Conservation (phyloP, 92 coral and sea anemone species). For the Metridium senile region DNA sequence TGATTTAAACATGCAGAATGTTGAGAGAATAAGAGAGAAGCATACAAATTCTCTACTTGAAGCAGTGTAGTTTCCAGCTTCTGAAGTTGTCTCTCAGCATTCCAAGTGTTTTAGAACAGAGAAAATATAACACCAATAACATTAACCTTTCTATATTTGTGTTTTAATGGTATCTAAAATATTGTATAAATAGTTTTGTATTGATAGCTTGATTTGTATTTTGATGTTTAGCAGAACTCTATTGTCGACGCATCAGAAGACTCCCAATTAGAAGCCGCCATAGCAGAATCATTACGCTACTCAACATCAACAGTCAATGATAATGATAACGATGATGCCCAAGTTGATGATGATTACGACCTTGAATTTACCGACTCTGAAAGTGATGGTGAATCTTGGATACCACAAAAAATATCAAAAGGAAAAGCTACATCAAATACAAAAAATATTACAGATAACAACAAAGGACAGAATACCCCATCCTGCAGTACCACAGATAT, state of each 20-base stretch:
- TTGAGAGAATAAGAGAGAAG: not conserved
- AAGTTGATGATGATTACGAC: constrained; percentile 66
- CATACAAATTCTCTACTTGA: not conserved
- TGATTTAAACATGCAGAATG: not conserved
- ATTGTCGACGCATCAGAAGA: constrained; percentile 98
- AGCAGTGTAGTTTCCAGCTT: not conserved
- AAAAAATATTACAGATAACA: constrained; percentile 5
- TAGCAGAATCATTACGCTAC: constrained; percentile 88
- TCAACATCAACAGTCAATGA: constrained; percentile 52
- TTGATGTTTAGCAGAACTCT: constrained; percentile 70
- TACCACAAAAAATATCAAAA: constrained; percentile 61
- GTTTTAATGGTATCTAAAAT: not conserved
- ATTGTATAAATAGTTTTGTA: too few relatives aligned
- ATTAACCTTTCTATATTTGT: not conserved
- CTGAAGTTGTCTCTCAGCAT: not conserved
- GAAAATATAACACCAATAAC: too few relatives aligned
- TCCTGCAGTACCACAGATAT: not conserved
- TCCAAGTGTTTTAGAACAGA: too few relatives aligned
- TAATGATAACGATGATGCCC: constrained; percentile 50
- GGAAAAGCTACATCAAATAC: constrained; percentile 31
- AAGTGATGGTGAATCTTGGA: constrained; percentile 55
- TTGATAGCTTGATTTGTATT: not conserved
- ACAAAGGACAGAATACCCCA: not conserved
- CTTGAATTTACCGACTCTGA: constrained; percentile 87
- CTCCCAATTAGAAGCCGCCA: constrained; percentile 97